These are phyloP conservation scores for Pangasianodon gigas DNA, from an alignment of 2,113 vertebrate species.

Conservation along the genomic window DNA sequence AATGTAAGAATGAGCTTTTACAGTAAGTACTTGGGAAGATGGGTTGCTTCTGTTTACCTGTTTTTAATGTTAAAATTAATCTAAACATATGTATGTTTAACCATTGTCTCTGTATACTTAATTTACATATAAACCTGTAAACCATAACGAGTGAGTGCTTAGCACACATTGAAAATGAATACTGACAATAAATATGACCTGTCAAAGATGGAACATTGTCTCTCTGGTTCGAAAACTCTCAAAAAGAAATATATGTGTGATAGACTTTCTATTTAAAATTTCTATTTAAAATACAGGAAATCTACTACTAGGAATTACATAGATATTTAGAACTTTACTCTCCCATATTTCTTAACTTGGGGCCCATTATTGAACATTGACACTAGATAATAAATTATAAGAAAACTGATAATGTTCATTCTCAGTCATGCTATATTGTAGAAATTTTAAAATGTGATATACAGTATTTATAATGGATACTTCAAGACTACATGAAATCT, in stretches of 20 bases:
- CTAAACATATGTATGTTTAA: not conserved
- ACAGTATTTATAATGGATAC: not conserved
- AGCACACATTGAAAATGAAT: not conserved
- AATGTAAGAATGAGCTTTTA: not conserved
- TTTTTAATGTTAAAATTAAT: not conserved
- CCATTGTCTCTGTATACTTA: not conserved
- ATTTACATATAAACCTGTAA: not conserved
- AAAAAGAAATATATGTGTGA: not conserved
- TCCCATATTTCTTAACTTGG: not conserved
- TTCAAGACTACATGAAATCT: not conserved
- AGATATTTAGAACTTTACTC: not conserved
- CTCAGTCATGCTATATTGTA: not conserved
- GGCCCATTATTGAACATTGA: not conserved
- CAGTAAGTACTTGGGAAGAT: not conserved
- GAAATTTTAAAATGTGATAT: not conserved
- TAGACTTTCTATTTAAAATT: not conserved
- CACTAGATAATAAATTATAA: not conserved
- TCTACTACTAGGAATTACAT: not conserved
- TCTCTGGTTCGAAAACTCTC: not conserved
- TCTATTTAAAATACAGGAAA: not conserved
- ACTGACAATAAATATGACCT: not conserved
- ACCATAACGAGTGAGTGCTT: not conserved
- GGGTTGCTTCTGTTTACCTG: not conserved
- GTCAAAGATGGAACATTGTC: not conserved
- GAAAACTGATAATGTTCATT: not conserved